These are phyloP conservation scores for Silvanus unidentatus DNA, from an alignment of 2,888 invertebrate genomes.

Conservation along the genomic window DNA sequence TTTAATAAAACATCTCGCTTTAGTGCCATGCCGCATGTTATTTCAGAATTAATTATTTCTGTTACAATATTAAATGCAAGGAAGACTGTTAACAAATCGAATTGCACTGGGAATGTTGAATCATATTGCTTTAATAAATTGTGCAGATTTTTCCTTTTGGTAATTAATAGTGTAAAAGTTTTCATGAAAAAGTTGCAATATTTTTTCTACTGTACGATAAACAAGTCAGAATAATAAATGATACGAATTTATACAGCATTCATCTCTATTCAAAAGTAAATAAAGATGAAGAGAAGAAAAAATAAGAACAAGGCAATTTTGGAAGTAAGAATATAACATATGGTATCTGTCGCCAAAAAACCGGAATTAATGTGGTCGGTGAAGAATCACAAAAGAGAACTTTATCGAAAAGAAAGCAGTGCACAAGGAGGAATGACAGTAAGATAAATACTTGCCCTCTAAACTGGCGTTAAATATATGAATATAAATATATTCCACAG, in stretches of 20 bases:
- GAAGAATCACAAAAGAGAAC: conserved; percentile 42
- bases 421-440: conserved; percentile 35
- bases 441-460: conserved; percentile 35
- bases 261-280: conserved; percentile 3
- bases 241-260: conserved; percentile 1
- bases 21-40: not conserved
- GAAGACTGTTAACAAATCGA: not conserved
- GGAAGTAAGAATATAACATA: conserved; percentile 19
- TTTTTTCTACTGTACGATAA: too few relatives aligned
- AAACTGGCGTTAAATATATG: conserved; percentile 34
- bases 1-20: too few relatives aligned
- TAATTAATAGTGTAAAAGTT: too few relatives aligned
- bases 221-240: not conserved
- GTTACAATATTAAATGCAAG: not conserved
- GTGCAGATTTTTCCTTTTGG: too few relatives aligned
- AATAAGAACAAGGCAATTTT: conserved; percentile 5
- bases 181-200: too few relatives aligned
- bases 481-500: conserved; percentile 20
- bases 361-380: conserved; percentile 35
- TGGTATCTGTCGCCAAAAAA: conserved; percentile 30
- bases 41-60: not conserved
- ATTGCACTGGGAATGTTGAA: not conserved
- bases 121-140: not conserved
- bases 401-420: conserved; percentile 36
- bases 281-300: not conserved